Evolutionary conservation across 2,888 invertebrate species (phyloP), one percentile per base, ranked within the genome.

Genomic region (Amiota communis): DNA sequence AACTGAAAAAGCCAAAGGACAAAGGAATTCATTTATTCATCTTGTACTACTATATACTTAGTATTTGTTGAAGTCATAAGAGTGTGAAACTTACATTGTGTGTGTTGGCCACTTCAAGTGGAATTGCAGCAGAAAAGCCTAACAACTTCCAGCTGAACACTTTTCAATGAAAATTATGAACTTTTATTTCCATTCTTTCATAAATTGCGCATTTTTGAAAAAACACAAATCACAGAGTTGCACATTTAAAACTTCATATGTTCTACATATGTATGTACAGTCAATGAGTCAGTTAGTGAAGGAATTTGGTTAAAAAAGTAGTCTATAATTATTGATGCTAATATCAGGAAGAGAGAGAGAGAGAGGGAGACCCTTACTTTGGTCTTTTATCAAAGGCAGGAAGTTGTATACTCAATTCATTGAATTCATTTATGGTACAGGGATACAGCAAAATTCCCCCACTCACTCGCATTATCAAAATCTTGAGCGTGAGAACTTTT

Each of bases 141-240:
- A 85, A 85, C 78, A 80, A 81, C 82, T 85, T 85, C 84, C 84
- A 85, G 82, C 79, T 80, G 84, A 85, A 85, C 84, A 85, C 84
- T 85, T 85, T 85, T 85, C 80, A 85, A 85, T 85, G 77, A 78
- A 81, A 80, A 36, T 36, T 36, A 36, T 36, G 36, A 36, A 36
- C 36, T 36, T 36, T 36, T 36, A 6, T 36, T 6, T 36, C 36
- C 36, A 4, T 36, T 36, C 36, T 36, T 36, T 6, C 36, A 36
- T 36, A 48, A 65, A 68, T 53, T 68, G 67, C 67, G 67, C 67
- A 68, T 53, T 68, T 68, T 20, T 3, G 20, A 68, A 68, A 68
- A 65, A 17, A 9, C 13, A 36, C 10, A 63, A 47, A 47, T 13
- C 49, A 20, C 15, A 15, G 20, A 49, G 11, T 1, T 8, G 67